Evolutionary conservation across 2,888 invertebrate species (phyloP).

Genomic region (Cheiracanthium punctorium): DNA sequence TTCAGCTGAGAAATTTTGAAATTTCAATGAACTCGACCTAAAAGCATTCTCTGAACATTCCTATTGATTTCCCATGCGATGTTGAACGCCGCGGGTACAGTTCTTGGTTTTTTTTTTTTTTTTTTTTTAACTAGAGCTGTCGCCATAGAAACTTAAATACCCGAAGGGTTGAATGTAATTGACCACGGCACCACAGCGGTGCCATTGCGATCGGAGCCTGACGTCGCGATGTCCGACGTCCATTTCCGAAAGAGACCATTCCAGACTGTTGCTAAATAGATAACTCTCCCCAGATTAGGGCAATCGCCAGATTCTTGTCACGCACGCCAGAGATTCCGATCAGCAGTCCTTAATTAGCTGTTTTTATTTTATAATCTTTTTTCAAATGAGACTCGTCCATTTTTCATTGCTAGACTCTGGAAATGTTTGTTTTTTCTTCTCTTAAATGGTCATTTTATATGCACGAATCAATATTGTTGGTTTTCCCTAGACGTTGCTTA

Average conservation of each 20-base stretch:
- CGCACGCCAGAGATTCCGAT: neutral
- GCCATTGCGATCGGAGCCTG: neutral
- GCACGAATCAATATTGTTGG: too few species aligned
- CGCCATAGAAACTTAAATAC: conserved; percentile 2
- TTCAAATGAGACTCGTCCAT: too few species aligned
- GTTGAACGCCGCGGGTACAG: too few species aligned
- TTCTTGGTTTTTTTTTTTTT: too few species aligned
- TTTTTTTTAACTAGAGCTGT: neutral
- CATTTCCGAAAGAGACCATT: neutral
- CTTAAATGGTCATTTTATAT: too few species aligned
- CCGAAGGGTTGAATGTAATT: neutral
- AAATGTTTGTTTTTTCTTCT: too few species aligned
- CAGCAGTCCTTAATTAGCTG: neutral
- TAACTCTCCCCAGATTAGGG: neutral
- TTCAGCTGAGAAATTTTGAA: too few species aligned
- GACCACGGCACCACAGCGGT: neutral
- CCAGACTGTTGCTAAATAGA: neutral
- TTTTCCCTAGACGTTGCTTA: too few species aligned
- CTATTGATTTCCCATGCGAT: too few species aligned
- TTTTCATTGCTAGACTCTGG: too few species aligned
- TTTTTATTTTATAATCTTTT: neutral
- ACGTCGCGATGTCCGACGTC: neutral
- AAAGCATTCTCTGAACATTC: too few species aligned
- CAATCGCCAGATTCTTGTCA: neutral
- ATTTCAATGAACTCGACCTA: too few species aligned